Conservation (phyloP, 2,888 invertebrate species). For the Lycocerus yunnanus region DNA sequence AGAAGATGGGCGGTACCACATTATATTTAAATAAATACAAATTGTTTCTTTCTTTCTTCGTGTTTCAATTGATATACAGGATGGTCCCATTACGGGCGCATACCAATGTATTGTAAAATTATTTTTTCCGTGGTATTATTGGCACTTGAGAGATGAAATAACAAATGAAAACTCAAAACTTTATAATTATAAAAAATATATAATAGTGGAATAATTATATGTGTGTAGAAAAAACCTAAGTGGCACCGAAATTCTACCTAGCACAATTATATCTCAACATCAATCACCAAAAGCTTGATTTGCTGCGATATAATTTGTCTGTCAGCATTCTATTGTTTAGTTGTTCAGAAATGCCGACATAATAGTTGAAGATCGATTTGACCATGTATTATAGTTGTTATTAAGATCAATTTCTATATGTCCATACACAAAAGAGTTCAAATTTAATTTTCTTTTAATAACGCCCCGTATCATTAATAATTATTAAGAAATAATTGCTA, state of each 20-base stretch:
- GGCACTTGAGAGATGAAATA: not conserved
- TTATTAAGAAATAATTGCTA: not conserved
- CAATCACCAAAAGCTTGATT: constrained; percentile 14
- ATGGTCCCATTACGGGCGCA: not conserved
- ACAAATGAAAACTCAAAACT: not conserved
- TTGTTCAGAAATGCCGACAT: constrained; percentile 18
- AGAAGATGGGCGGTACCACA: not conserved
- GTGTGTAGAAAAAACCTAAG: not conserved
- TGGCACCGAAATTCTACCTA: not conserved
- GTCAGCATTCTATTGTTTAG: constrained; percentile 33
- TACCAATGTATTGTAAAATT: not conserved
- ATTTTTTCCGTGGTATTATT: not conserved
- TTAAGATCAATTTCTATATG: constrained; percentile 1
- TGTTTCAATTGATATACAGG: not conserved
- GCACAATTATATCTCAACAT: constrained; percentile 7
- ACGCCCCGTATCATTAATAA: not conserved
- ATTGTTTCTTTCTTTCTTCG: not conserved
- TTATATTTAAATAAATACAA: not conserved
- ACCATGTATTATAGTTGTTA: not conserved
- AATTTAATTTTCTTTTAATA: not conserved
- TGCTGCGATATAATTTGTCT: constrained; percentile 32
- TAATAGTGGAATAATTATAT: not conserved
- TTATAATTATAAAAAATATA: not conserved
- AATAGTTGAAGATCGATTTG: not conserved
- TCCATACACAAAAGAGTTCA: not conserved